Conservation (phyloP, 2,888 invertebrate species). For the Ochropleura plecta region DNA sequence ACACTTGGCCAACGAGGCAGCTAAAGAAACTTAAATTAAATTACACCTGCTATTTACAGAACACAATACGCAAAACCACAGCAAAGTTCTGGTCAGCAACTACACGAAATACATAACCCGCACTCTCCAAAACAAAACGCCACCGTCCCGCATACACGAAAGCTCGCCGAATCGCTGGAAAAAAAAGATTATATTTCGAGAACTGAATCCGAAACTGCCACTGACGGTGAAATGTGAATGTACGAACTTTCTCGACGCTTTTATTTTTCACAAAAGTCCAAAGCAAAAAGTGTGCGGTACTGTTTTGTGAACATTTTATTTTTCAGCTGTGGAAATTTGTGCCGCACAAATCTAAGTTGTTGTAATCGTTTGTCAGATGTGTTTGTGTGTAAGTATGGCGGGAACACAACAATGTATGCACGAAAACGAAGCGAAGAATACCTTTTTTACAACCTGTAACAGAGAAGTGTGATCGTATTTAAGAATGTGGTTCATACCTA, state of each 20-base stretch:
- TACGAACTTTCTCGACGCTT: conserved; percentile 55
- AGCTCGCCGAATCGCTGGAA: conserved; percentile 44
- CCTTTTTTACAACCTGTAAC: too few species aligned
- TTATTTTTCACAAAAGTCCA: conserved; percentile 63
- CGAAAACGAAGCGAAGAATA: too few species aligned
- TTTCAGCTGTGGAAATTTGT: conserved; percentile 53
- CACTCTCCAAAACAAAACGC: conserved; percentile 28
- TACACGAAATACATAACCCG: conserved; percentile 24
- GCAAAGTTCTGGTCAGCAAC: conserved; percentile 7
- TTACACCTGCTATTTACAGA: background rate
- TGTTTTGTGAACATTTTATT: conserved; percentile 58
- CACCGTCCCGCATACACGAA: conserved; percentile 31
- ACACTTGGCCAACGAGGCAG: background rate
- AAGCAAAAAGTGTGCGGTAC: conserved; percentile 58
- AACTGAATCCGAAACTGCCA: conserved; percentile 56
- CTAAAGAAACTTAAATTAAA: background rate
- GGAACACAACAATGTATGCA: background rate
- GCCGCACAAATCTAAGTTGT: conserved; percentile 48
- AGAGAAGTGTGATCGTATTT: too few species aligned
- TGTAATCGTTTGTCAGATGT: conserved; percentile 17
- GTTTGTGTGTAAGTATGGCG: background rate
- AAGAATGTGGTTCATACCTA: too few species aligned
- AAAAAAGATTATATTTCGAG: conserved; percentile 56
- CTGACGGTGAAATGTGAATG: conserved; percentile 65
- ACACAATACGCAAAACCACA: background rate